Evolutionary conservation across 2,888 invertebrate species (phyloP).

Genomic region (Eilema griseolum): DNA sequence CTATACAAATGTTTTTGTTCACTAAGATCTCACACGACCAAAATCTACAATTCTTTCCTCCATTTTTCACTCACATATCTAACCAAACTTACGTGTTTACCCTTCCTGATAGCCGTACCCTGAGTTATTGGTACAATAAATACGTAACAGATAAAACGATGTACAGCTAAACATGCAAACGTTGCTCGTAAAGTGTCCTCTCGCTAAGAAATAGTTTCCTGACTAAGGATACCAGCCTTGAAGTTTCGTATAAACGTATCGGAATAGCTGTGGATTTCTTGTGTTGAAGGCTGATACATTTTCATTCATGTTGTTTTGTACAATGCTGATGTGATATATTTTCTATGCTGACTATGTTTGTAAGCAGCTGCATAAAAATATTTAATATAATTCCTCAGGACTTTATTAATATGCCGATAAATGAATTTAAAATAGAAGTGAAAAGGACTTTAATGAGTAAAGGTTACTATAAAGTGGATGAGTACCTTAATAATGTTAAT

Average conservation of each 20-base stretch:
- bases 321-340: background rate
- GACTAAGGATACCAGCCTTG: constrained; percentile 8
- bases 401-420: no score
- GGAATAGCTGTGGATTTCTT: background rate
- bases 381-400: no score
- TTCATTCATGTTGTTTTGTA: background rate
- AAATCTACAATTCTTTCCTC: constrained; percentile 17
- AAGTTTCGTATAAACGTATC: constrained; percentile 4
- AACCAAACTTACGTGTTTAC: constrained; percentile 47
- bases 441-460: no score
- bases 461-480: no score
- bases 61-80: constrained; percentile 25
- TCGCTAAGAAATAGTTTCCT: constrained; percentile 43
- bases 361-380: no score
- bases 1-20: background rate
- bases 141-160: constrained; percentile 67
- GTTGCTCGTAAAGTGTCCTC: constrained; percentile 56
- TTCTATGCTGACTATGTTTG: no score
- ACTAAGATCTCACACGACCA: constrained; percentile 21
- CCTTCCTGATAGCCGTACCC: constrained; percentile 47
- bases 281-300: background rate
- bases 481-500: no score
- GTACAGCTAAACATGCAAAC: constrained; percentile 62
- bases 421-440: no score
- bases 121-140: constrained; percentile 72